Base-by-base conservation (phyloP, 2,797 vertebrate species). In the Bryconaethiops microstoma region DNA sequence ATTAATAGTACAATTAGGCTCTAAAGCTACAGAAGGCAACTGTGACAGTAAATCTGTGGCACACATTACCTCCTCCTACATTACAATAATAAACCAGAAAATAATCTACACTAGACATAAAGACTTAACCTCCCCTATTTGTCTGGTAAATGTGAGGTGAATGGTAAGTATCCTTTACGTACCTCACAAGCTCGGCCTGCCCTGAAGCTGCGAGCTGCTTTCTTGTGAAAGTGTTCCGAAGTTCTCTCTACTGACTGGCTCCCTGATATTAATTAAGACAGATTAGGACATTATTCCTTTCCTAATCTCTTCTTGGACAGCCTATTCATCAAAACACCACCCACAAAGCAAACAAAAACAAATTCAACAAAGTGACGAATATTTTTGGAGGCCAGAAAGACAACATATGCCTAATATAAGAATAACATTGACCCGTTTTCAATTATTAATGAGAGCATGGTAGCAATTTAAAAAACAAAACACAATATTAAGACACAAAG, bases 211-310 rank as follows among this genome's bases (percentile, higher is more conserved):
- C 7, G 17, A 40, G 35, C 63, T 12, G 14, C 16, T 13, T 35
- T 23, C 23, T 39, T 39, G 7, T 39, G 16, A 39, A 68, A 54
- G 77, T 45, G 84, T 81, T 84, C 88, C 84, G 64, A 84, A 85
- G 84, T 69, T 80, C 81, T 69, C 74, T 82, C 63, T 67, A 29
- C 77, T 69, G 52, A 45, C 60, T 25, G 42, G 62, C 67, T 86
- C 74, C 69, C 14, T 90, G 84, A 89, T 90, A 88, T 90, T 79
- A 87, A 87, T 90, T 89, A 90, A 86, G 86, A 84, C 60, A 91
- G 92, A 91, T 90, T 91, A 67, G 67, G 52, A 81, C 88, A 82
- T 50, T 55, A 79, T 78, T 87, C 81, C 82, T 78, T 25, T 76
- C 54, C 82, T 86, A 91, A 88, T 76, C 84, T 83, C 73, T 69